A percentile compares a stretch with the other conserved stretches of the same genome.
Conservation (phyloP, 2,113 vertebrate genomes). For the Tachysurus fulvidraco region DNA sequence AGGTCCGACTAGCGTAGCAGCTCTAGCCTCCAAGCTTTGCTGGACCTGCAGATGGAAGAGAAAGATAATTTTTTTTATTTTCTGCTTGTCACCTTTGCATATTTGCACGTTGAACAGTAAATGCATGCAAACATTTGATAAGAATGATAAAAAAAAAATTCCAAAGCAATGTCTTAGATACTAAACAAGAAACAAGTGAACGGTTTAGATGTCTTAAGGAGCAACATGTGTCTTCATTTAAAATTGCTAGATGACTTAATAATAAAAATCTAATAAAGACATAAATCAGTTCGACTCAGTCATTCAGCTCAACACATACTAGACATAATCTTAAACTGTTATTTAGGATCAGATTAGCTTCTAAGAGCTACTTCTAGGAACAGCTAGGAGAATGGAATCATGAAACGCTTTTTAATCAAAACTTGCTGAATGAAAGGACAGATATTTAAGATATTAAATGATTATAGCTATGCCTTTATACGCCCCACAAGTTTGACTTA, state of each 20-base stretch:
- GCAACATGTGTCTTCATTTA: not conserved
- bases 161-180: not conserved
- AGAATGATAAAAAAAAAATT: not conserved
- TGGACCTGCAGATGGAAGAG: slow-evolving; percentile 74
- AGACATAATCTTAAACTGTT: not conserved
- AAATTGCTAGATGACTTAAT: not conserved
- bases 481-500: too few relatives aligned
- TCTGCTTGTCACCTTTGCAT: not conserved
- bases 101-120: not conserved
- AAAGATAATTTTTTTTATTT: not conserved
- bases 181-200: not conserved
- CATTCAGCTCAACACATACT: not conserved
- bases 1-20: slow-evolving; percentile 73
- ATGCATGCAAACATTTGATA: not conserved
- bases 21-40: slow-evolving; percentile 86
- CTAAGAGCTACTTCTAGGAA: not conserved
- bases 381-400: not conserved
- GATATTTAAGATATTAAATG: not conserved
- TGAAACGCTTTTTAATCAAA: not conserved
- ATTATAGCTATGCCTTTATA: not conserved
- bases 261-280: not conserved
- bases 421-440: not conserved
- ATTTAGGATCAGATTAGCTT: not conserved
- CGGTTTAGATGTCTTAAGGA: not conserved
- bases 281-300: not conserved